Base-by-base conservation (phyloP, 2,888 invertebrate genomes). In the Caenorhabditis doughertyi region DNA sequence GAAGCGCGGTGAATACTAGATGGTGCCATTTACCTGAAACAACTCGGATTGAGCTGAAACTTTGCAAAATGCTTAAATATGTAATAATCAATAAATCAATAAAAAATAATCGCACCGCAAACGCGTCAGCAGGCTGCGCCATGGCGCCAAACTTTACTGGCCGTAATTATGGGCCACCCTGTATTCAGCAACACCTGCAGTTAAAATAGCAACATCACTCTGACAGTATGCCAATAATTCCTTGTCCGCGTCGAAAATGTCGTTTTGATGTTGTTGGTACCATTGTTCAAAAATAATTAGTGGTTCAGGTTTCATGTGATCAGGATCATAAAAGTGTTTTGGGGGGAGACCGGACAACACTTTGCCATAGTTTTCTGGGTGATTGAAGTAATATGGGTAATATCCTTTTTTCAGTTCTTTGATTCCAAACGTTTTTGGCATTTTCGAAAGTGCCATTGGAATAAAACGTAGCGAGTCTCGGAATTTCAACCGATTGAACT, bases 341-440 rank as follows among this genome's bases (percentile, higher is more conserved):
- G 18, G 5, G 5, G 58, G 58, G 2, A 58, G n/a, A 4, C 39
- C 23, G 18, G 3, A 2, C 11, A 35, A 39, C 1, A 35, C 5
- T 39, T 35, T 58, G 9, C 58, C 58, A 23, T 58, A 58, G 23
- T 58, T 35, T 35, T 58, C 39, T 7, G 35, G 35, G 11, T 58
- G 35, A 39, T 58, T 58, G 58, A 21, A 58, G 21, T 39, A 39
- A 21, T 58, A 58, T 7, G 58, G 58, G 32, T 58, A 58, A 21
- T 39, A 39, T 9, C 58, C 58, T 23, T 58, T 58, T 23, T 58
- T 39, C 21, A 39, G 3, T 7, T 39, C 39, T 13, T 3, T 8
- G 21, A 58, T 35, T 21, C 58, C 58, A 58, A 58, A 58, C 11
- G 58, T 39, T 39, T 39, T 58, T 23, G 58, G 58, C 58, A 58